Evolutionary conservation across 1,140 invertebrate species (phyloP), one percentile per base, ranked within the genome.

Genomic region (Hestina assimilis): DNA sequence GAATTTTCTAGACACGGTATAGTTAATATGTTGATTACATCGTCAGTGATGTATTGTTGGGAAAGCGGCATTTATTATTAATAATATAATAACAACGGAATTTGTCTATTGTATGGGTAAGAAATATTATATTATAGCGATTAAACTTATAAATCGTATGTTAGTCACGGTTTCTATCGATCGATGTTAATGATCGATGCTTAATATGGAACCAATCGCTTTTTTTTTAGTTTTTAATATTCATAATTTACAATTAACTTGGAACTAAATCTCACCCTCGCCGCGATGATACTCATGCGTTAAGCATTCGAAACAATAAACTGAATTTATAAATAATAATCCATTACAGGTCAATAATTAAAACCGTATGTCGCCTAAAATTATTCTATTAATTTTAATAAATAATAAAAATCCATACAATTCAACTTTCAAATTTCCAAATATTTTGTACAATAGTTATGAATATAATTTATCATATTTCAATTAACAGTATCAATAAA

Each of bases 1-100:
- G 84, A 86, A 86, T 84, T 84, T 87, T 86, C 83, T 87, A 87
- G 84, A 83, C 68, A 84, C 84, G 79, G 71, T 78, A 73, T 77
- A 82, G 75, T 79, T 82, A 72, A 83, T 81, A 77, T 81, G 79
- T 75, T 77, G 78, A 83, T 83, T 85, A 76, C 73, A 60, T 76
- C 56, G 66, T 38, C 69, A 42, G 45, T 66, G 66, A 66, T 66
- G 69, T 71, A 79, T 79, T 78, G 64, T 78, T 74, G 66, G 71
- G 75, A 78, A 78, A 82, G 71, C 66, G 61, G 61, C 33, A 38
- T 71, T 78, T 77, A 71, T 75, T 69, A 55, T 55, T 38, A 38
- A 9, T 17, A 38, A 6, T 14, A 17, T 19, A 38, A 19, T 19
- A 69, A 72, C 71, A 66, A 81, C 8, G 23, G 12, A 45, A 24